Evolutionary conservation across 1,140 invertebrate genomes (phyloP).

Genomic region (Zaprionus inermis): DNA sequence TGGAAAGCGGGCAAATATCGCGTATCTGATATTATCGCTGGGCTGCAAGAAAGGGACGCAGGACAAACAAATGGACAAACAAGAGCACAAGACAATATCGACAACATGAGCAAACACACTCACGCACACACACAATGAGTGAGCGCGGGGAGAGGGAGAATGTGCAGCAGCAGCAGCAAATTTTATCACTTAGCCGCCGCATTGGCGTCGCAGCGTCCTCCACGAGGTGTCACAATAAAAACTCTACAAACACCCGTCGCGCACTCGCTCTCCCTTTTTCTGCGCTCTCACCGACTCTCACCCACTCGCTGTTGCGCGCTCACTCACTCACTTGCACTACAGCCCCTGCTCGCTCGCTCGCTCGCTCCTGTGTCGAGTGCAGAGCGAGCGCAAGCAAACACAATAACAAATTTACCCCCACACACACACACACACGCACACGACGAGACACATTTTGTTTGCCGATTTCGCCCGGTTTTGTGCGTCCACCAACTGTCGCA

Average conservation of each 20-base stretch:
- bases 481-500: constrained; percentile 67
- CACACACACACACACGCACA: constrained; percentile 15
- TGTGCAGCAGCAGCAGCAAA: constrained; percentile 39
- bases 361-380: constrained; percentile 40
- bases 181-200: constrained; percentile 76
- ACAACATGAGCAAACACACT: constrained; percentile 63
- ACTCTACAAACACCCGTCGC: constrained; percentile 70
- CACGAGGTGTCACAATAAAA: constrained; percentile 56
- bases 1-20: constrained; percentile 25
- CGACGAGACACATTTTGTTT: constrained; percentile 53
- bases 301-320: constrained; percentile 23
- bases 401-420: constrained; percentile 51
- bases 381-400: constrained; percentile 64
- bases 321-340: constrained; percentile 28
- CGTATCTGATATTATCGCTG: constrained; percentile 46
- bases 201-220: constrained; percentile 61
- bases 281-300: neutral
- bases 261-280: constrained; percentile 11
- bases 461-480: constrained; percentile 54
- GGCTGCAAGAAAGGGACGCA: constrained; percentile 35
- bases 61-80: constrained; percentile 45
- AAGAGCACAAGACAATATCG: constrained; percentile 52
- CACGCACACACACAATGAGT: constrained; percentile 20
- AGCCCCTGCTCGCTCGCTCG: constrained; percentile 5
- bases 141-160: constrained; percentile 12